phyloP scores from a whole-genome alignment of 1,140 invertebrate genomes.

The Diprion similis region DNA sequence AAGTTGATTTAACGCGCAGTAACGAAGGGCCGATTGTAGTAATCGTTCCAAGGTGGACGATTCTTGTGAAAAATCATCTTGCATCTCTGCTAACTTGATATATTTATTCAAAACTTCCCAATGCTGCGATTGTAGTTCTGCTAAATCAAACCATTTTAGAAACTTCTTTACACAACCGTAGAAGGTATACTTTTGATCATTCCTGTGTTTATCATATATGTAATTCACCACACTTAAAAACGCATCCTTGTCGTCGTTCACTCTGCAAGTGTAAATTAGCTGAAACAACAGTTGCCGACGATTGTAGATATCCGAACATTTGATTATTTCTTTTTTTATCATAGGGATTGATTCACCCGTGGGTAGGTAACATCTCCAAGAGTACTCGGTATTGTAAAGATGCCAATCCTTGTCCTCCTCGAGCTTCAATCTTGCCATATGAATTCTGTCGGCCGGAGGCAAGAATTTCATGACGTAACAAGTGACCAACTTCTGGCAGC shows the following conservation, averaged over 20 bases:
- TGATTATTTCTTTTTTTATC: constrained; percentile 38
- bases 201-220: constrained; percentile 37
- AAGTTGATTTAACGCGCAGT: constrained; percentile 25
- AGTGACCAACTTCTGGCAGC: constrained; percentile 27
- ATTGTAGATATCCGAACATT: constrained; percentile 8
- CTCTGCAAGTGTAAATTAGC: constrained; percentile 42
- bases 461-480: constrained; percentile 34
- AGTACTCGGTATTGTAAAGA: background rate
- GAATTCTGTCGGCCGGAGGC: constrained; percentile 34
- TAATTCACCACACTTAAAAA: constrained; percentile 41
- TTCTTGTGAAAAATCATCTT: constrained; percentile 16
- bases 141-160: constrained; percentile 26
- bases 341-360: constrained; percentile 33
- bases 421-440: constrained; percentile 41
- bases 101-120: constrained; percentile 35
- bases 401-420: constrained; percentile 23
- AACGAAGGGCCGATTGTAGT: constrained; percentile 27
- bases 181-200: constrained; percentile 36
- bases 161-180: constrained; percentile 24
- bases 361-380: constrained; percentile 48
- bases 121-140: constrained; percentile 16
- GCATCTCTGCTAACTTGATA: constrained; percentile 29
- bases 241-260: constrained; percentile 42
- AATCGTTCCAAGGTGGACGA: constrained; percentile 22
- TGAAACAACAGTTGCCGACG: constrained; percentile 28